Base-by-base conservation (phyloP, 2,113 vertebrate genomes). In the Isichthys henryi region DNA sequence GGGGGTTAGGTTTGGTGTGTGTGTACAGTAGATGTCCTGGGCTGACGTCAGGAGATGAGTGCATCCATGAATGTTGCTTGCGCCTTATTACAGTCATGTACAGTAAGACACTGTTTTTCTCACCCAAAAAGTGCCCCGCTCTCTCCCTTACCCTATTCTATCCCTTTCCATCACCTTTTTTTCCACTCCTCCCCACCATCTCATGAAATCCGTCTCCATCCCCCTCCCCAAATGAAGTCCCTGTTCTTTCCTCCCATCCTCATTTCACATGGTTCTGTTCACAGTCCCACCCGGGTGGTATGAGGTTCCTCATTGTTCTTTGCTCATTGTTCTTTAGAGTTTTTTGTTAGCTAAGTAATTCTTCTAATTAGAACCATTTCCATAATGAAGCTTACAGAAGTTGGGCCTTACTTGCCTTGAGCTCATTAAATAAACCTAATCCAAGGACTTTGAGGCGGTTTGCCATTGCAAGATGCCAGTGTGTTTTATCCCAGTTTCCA, bases 401-500 rank as follows among this genome's bases (percentile, higher is more conserved):
- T 27, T 17, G 10, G 85, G 85, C 48, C 15, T 56, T 53, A 17
- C 15, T 39, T 35, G 50, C 11, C n/a, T 87, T 53, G 11, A 31
- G 27, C 85, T 35, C n/a, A n/a, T 87, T 35, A 48, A 87, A n/a
- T 87, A 39, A 87, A 56, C 50, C 50, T 87, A 53, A 53, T 31
- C 27, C 49, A 3, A 53, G 50, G 50, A 87, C n/a, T 87, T 19
- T 87, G 35, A 50, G n/a, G 50, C n/a, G 19, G 46, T 31, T 86
- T 52, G 23, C 49, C 49, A 86, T 53, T 49, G 27, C 48, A 35
- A 87, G 48, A 53, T 87, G 27, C 50, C 48, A 35, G 50, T 35
- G n/a, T 53, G 85, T 87, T 56, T 87, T 53, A 39, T 53, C 85
- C 48, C 85, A 53, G 23, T 87, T 87, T 87, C 85, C 85, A 35